These are phyloP conservation scores for Lagopus leucura DNA, from an alignment of 2,113 vertebrate species.

Conservation along the genomic window DNA sequence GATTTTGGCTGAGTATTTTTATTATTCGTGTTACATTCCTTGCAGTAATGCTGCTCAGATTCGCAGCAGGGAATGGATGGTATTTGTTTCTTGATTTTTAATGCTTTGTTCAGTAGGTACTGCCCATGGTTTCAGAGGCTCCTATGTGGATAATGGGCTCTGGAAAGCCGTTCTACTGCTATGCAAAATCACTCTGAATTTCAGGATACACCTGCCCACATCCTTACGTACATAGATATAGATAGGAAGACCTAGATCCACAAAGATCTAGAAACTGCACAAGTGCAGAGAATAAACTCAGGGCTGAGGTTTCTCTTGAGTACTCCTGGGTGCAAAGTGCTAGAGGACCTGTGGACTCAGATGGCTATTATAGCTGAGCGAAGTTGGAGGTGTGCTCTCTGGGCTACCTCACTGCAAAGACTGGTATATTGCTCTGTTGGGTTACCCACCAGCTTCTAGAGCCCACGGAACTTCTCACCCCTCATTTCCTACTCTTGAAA, in stretches of 20 bases:
- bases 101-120: neutral
- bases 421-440: neutral
- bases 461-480: neutral
- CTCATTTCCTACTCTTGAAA: neutral
- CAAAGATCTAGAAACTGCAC: neutral
- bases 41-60: neutral
- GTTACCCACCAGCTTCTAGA: neutral
- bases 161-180: neutral
- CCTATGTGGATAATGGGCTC: neutral
- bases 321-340: accelerated
- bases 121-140: neutral
- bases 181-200: neutral
- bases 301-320: neutral
- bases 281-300: neutral
- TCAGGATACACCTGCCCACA: neutral
- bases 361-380: neutral
- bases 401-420: neutral
- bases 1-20: neutral
- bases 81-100: neutral
- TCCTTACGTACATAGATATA: neutral
- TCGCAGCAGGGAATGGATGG: accelerated
- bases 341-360: neutral
- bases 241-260: neutral
- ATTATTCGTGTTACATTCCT: neutral
- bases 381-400: neutral